A percentile compares a stretch with the other conserved stretches of the same genome.
phyloP scores from a whole-genome alignment of 2,113 vertebrate species.

The Chunga burmeisteri region DNA sequence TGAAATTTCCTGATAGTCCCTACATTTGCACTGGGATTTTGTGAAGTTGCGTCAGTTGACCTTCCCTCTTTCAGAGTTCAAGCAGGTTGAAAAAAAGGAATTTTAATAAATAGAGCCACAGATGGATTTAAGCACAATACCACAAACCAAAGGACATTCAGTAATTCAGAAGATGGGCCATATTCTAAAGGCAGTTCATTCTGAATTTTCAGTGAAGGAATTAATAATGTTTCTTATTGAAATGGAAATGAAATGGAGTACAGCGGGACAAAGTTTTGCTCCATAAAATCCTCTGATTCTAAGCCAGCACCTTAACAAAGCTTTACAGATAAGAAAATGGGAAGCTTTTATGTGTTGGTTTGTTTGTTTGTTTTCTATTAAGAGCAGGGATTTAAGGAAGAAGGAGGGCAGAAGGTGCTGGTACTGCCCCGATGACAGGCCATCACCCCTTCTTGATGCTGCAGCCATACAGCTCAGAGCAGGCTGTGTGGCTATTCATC shows the following conservation, averaged over 20 bases:
- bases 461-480: background rate
- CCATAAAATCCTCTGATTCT: background rate
- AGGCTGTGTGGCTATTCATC: background rate
- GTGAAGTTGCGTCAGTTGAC: slow-evolving; percentile 18
- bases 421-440: background rate
- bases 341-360: background rate
- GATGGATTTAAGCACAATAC: background rate
- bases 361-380: background rate
- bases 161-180: background rate
- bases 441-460: background rate
- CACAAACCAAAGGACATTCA: background rate
- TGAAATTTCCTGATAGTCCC: slow-evolving; percentile 25
- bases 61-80: slow-evolving; percentile 23
- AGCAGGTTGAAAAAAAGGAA: slow-evolving; percentile 1
- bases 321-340: background rate
- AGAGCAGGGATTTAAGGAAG: background rate
- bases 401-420: background rate
- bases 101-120: slow-evolving; percentile 3
- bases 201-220: background rate
- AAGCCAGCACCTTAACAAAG: background rate
- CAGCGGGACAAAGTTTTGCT: background rate
- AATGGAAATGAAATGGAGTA: background rate
- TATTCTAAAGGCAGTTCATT: background rate
- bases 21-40: slow-evolving; percentile 36
- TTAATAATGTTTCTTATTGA: background rate